Base-by-base conservation (phyloP, 2,797 vertebrate species). In the Gymnothorax reevesii region DNA sequence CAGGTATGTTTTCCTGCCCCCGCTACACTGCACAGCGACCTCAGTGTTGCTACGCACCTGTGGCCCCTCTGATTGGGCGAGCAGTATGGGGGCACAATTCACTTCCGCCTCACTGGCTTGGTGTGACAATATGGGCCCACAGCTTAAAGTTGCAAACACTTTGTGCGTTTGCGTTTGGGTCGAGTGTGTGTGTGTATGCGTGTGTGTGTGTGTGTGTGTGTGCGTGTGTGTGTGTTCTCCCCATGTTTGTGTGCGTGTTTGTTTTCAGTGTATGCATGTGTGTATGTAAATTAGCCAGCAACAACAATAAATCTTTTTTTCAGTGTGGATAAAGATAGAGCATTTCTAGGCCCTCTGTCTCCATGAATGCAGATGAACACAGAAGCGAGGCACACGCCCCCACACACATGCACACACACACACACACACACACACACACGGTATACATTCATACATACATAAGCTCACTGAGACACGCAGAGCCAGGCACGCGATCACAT, bases 321-420 rank as follows among this genome's bases (percentile, higher is more conserved):
- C 73, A 15, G 42, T 83, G 90, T n/a, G 84, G 90, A 90, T 93
- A 94, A 93, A 93, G 93, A 94, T 92, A 94, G 94, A 92, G 91
- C 57, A 55, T 91, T 92, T 92, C 90, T 92, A 90, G 91, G 93
- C 91, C 86, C 90, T 91, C 88, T 88, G 86, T 91, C 89, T 89
- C 75, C 20, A 77, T 89, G 90, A 90, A 49, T 89, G 87, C 89
- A 89, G 87, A 88, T 82, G 90, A 87, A 91, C 88, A 90, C 92
- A 89, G 93, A 95, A 89, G 89, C 90, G 75, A 93, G 92, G 88
- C 85, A 89, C 86, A 89, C 88, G 49, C 90, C 90, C 91, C 88
- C 91, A 87, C 69, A 85, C 85, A 54, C 64, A 88, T 91, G 87
- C 90, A 88, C 93, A 92, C 82, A 66, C 92, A 62, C 75, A 89